These are phyloP conservation scores for Lithophane leautieri DNA, from an alignment of 2,888 invertebrate genomes.

Conservation along the genomic window DNA sequence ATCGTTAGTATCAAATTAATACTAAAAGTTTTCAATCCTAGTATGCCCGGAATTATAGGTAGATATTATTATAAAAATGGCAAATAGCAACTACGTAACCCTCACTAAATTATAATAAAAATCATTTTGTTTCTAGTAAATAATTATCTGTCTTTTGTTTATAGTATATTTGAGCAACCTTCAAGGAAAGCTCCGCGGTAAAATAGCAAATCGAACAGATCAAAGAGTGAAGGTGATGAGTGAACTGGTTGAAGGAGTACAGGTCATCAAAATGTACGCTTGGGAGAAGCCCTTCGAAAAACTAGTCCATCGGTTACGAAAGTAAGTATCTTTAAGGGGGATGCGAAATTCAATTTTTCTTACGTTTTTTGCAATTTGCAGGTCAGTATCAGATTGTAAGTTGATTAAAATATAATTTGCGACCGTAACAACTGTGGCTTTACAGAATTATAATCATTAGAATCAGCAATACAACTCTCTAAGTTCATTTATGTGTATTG, in stretches of 20 bases:
- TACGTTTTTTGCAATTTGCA: no score
- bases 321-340: conserved; percentile 84
- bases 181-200: conserved; percentile 88
- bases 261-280: conserved; percentile 96
- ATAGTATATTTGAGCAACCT: conserved; percentile 85
- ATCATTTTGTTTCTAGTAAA: not conserved
- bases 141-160: conserved; percentile 8
- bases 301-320: conserved; percentile 92
- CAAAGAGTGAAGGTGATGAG: conserved; percentile 94
- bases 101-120: no score
- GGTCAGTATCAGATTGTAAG: no score
- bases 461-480: no score
- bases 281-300: conserved; percentile 95
- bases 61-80: not conserved
- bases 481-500: no score
- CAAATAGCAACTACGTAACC: no score
- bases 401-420: no score
- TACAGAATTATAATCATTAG: no score
- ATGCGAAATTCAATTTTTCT: no score
- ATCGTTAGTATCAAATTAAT: not conserved
- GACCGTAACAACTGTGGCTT: no score
- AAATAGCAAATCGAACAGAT: conserved; percentile 93
- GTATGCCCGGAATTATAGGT: not conserved
- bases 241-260: conserved; percentile 94
- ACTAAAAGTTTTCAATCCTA: not conserved